A percentile compares a stretch with the other conserved stretches of the same genome.
Conservation (phyloP, 1,140 invertebrate species). For the Eubasilissa regina region DNA sequence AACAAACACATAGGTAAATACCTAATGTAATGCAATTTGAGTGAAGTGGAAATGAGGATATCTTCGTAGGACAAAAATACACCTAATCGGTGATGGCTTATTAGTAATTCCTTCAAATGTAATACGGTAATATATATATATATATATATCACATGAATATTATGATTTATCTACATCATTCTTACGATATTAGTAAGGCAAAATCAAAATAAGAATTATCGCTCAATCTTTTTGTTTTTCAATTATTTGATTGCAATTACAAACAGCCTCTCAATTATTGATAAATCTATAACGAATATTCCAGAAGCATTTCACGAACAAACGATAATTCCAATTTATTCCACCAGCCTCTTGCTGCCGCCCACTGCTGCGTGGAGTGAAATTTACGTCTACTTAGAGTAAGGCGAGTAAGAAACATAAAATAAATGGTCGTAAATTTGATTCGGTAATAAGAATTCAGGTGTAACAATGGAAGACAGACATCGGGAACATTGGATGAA, state of each 20-base stretch:
- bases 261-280: slow-evolving; percentile 16
- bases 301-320: slow-evolving; percentile 50
- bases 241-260: neutral
- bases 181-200: no score
- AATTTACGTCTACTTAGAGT: slow-evolving; percentile 60
- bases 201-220: no score
- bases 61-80: no score
- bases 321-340: slow-evolving; percentile 56
- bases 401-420: slow-evolving; percentile 56
- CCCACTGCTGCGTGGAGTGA: slow-evolving; percentile 39
- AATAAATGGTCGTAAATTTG: slow-evolving; percentile 58
- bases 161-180: no score
- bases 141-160: no score
- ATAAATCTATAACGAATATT: slow-evolving; percentile 33
- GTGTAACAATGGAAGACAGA: slow-evolving; percentile 48
- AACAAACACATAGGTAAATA: no score
- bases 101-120: no score
- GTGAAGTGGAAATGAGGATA: no score
- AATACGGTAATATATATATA: no score
- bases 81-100: no score
- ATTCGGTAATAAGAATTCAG: slow-evolving; percentile 57
- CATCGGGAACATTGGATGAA: slow-evolving; percentile 13
- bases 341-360: slow-evolving; percentile 3
- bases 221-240: no score
- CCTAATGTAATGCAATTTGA: no score